Evolutionary conservation across 2,113 vertebrate species (phyloP).

Genomic region (Sinosuthora webbiana): DNA sequence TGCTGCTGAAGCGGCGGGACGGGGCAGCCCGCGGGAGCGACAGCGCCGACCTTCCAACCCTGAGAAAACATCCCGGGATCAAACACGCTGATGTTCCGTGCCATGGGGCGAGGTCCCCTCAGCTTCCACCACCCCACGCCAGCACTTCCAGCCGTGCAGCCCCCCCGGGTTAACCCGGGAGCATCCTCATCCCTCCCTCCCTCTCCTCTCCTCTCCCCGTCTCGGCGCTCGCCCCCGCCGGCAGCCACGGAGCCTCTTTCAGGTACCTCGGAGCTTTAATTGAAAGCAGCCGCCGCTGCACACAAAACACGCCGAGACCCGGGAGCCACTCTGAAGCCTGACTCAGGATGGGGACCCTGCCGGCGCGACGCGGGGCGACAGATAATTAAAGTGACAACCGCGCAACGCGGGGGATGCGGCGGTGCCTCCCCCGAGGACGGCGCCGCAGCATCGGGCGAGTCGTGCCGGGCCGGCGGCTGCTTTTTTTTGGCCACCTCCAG

Average conservation of each 20-base stretch:
- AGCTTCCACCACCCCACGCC: not conserved
- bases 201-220: not conserved
- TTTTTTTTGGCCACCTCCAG: not conserved
- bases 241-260: not conserved
- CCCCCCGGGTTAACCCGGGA: not conserved
- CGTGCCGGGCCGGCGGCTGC: not conserved
- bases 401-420: fast-evolving
- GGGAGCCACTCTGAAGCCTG: constrained; percentile 55
- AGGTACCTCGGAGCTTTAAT: constrained; percentile 53
- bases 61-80: not conserved
- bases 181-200: not conserved
- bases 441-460: not conserved
- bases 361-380: constrained; percentile 13
- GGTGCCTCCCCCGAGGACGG: not conserved
- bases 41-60: fast-evolving
- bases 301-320: not conserved
- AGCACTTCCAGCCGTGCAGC: not conserved
- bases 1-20: not conserved
- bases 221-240: not conserved
- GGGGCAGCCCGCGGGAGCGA: not conserved
- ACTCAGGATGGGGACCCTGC: constrained; percentile 54
- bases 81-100: not conserved
- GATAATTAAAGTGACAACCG: constrained; percentile 70
- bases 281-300: constrained; percentile 41
- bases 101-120: fast-evolving